Percentiles rank a stretch among this genome's conserved stretches.
phyloP scores from a whole-genome alignment of 2,113 vertebrate species.

The Bambusicola thoracicus region DNA sequence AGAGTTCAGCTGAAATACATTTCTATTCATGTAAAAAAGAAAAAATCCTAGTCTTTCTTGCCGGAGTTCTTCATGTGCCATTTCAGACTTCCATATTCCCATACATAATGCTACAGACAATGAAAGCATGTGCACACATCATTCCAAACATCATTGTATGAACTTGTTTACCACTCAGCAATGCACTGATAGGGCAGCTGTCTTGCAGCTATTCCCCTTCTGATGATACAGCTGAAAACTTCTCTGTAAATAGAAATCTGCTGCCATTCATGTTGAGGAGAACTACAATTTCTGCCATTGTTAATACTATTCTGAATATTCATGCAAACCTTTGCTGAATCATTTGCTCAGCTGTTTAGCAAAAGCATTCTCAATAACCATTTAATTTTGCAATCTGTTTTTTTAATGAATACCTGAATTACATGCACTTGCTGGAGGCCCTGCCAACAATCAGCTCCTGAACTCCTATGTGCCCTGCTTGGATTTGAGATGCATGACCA shows the following conservation, averaged over 20 bases:
- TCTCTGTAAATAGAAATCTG: not conserved
- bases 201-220: not conserved
- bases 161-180: not conserved
- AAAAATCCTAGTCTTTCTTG: not conserved
- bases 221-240: not conserved
- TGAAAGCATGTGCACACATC: not conserved
- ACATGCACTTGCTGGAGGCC: not conserved
- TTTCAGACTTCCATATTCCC: not conserved
- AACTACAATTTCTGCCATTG: not conserved
- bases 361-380: constrained; percentile 3
- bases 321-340: not conserved
- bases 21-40: not conserved
- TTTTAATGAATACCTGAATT: constrained; percentile 1
- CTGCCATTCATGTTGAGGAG: not conserved
- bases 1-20: not conserved
- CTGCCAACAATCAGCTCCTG: not conserved
- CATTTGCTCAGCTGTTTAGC: constrained; percentile 10
- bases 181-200: not conserved
- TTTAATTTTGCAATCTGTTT: not conserved
- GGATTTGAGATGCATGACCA: not conserved
- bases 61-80: not conserved
- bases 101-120: not conserved
- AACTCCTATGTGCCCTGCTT: fast-evolving
- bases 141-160: not conserved
- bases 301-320: not conserved